Percentiles rank a stretch among this genome's conserved stretches.
Evolutionary conservation across 2,797 vertebrate genomes (phyloP).

Genomic region (Myotis findleyi): DNA sequence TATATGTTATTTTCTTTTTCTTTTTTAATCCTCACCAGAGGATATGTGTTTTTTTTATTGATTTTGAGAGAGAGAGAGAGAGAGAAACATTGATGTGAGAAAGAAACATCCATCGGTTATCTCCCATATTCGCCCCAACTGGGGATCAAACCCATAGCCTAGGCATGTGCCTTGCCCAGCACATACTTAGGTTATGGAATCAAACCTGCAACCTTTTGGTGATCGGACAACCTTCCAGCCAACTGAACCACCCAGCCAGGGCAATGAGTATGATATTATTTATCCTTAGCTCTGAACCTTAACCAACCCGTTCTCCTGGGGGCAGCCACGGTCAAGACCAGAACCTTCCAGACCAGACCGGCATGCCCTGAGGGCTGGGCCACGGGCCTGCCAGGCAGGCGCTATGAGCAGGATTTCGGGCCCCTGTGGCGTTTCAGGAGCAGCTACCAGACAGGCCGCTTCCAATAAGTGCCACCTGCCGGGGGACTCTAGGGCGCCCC

Average conservation of each 20-base stretch:
- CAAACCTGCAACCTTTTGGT: neutral
- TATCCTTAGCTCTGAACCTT: neutral
- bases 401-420: fast-evolving
- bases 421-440: fast-evolving
- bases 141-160: neutral
- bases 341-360: neutral
- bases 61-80: neutral
- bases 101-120: neutral
- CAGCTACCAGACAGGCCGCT: too few species aligned
- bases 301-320: neutral
- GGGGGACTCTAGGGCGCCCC: neutral
- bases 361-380: too few species aligned
- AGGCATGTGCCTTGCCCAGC: neutral
- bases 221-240: neutral
- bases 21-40: neutral
- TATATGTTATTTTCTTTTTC: neutral
- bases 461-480: neutral
- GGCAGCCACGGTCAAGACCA: fast-evolving
- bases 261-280: neutral
- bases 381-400: fast-evolving
- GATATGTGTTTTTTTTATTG: neutral
- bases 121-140: neutral
- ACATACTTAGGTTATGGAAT: too few species aligned
- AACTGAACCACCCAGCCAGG: neutral
- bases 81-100: neutral